These are phyloP conservation scores for Lepus europaeus DNA, from an alignment of 2,113 vertebrate species.

Conservation along the genomic window DNA sequence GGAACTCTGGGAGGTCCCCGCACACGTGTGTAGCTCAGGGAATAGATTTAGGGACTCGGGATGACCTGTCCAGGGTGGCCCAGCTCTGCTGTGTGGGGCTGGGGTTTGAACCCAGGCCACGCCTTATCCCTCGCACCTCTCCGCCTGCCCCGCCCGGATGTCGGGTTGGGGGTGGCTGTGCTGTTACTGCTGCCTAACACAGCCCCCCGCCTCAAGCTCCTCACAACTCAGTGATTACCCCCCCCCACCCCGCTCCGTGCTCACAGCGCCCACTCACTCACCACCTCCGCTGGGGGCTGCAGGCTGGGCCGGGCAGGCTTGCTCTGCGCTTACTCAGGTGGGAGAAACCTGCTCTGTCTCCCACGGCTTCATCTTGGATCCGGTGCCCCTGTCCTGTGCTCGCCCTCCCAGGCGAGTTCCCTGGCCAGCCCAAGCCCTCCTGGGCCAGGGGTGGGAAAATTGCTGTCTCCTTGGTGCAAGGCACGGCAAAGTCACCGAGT, in stretches of 20 bases:
- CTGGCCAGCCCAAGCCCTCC: fast-evolving
- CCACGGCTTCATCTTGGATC: background rate
- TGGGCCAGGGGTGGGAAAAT: background rate
- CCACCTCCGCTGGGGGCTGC: background rate
- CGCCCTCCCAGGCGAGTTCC: background rate
- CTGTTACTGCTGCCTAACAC: background rate
- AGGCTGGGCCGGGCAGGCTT: too few relatives aligned
- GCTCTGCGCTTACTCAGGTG: too few relatives aligned
- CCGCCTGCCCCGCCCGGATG: background rate
- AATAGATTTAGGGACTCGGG: background rate
- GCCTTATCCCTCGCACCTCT: background rate
- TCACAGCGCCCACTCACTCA: background rate
- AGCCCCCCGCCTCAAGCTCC: background rate
- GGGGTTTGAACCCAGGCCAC: background rate
- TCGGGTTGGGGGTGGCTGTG: too few relatives aligned
- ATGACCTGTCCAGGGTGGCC: background rate
- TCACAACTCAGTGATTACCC: background rate
- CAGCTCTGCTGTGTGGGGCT: background rate
- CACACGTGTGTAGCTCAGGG: background rate
- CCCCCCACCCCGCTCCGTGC: background rate
- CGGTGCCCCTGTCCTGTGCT: too few relatives aligned
- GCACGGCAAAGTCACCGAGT: background rate
- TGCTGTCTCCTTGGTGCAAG: background rate
- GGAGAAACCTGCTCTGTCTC: background rate
- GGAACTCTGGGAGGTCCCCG: background rate